Percentiles rank a stretch among this genome's conserved stretches.
Evolutionary conservation across 2,113 vertebrate genomes (phyloP).

Genomic region (Hydropotes inermis): DNA sequence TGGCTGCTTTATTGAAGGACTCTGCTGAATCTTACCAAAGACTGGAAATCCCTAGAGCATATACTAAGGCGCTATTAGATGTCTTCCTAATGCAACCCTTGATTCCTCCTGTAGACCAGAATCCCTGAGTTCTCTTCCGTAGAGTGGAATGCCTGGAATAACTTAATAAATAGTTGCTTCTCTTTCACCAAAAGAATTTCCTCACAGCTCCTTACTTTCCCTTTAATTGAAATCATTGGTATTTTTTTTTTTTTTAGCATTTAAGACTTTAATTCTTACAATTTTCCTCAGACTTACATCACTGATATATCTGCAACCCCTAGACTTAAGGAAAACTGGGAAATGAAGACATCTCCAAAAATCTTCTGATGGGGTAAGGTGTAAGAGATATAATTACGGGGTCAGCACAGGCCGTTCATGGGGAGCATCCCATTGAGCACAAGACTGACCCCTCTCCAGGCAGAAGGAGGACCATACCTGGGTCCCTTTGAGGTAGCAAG

Average conservation of each 20-base stretch:
- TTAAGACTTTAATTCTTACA: not conserved
- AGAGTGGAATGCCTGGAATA: not conserved
- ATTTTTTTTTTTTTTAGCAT: not conserved
- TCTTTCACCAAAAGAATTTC: not conserved
- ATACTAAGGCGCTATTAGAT: not conserved
- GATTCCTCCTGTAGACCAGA: not conserved
- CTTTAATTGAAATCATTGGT: not conserved
- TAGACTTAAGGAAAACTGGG: not conserved
- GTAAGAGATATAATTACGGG: not conserved
- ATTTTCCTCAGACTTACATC: not conserved
- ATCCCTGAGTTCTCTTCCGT: not conserved
- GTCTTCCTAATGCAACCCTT: not conserved
- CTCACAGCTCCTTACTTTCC: not conserved
- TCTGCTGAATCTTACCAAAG: not conserved
- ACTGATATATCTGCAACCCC: not conserved
- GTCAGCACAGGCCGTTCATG: accelerated
- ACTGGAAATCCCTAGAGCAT: not conserved
- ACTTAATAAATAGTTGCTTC: not conserved
- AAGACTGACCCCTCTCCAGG: not conserved
- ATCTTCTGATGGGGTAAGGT: not conserved
- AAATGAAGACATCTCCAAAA: not conserved
- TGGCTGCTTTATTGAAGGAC: not conserved
- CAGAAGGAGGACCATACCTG: not conserved
- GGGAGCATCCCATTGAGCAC: too few species aligned
- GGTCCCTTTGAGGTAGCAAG: not conserved